These are phyloP conservation scores for Leptopilina drosophilae DNA, from an alignment of 2,888 invertebrate species.

Conservation along the genomic window DNA sequence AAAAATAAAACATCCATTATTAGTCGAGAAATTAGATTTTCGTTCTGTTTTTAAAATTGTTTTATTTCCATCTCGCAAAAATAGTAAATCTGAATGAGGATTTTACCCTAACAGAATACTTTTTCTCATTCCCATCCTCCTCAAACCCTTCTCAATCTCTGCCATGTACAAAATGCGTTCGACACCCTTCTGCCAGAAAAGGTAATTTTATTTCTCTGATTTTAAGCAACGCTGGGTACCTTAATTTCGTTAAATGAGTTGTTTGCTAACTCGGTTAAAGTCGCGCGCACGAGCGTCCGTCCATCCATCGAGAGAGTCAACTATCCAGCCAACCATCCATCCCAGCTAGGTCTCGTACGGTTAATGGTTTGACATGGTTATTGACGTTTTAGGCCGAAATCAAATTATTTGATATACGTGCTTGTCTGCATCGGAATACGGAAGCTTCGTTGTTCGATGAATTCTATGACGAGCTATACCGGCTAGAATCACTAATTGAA, in stretches of 20 bases:
- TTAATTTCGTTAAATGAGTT: conserved; percentile 77
- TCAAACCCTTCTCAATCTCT: too few species aligned
- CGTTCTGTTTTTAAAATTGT: neutral
- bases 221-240: conserved; percentile 72
- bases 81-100: neutral
- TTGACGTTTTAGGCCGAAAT: conserved; percentile 75
- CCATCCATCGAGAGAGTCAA: conserved; percentile 47
- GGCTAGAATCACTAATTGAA: conserved; percentile 36
- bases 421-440: conserved; percentile 60
- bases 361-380: conserved; percentile 76
- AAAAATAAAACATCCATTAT: neutral
- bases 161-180: neutral
- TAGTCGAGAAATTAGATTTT: neutral
- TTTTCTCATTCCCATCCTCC: neutral
- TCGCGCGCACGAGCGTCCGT: conserved; percentile 62
- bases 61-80: neutral
- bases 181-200: conserved; percentile 59
- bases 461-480: conserved; percentile 19
- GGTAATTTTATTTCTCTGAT: conserved; percentile 75
- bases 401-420: conserved; percentile 75
- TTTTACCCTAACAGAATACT: neutral
- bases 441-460: conserved; percentile 29
- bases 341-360: conserved; percentile 65
- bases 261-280: conserved; percentile 76
- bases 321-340: conserved; percentile 46